These are phyloP conservation scores for Daboia siamensis DNA, from an alignment of 2,113 vertebrate genomes.

Conservation along the genomic window DNA sequence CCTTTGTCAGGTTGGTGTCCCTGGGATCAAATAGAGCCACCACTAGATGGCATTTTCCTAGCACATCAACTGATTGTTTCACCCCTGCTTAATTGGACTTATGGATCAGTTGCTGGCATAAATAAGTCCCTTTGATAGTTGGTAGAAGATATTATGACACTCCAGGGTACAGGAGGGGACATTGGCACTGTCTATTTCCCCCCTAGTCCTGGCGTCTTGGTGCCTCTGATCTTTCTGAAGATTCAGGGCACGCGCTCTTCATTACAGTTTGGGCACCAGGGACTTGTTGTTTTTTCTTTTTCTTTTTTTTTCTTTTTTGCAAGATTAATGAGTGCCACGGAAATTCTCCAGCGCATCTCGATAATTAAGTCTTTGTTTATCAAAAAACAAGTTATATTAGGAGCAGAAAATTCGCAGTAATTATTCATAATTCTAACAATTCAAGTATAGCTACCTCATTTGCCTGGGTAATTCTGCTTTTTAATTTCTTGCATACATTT, in stretches of 20 bases:
- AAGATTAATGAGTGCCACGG: slow-evolving; percentile 99
- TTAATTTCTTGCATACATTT: slow-evolving; percentile 99
- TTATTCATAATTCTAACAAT: slow-evolving; percentile 99
- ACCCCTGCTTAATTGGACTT: slow-evolving; percentile 91
- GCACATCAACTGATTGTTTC: slow-evolving; percentile 84
- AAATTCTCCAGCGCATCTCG: slow-evolving; percentile 99
- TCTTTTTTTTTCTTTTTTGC: slow-evolving; percentile 73
- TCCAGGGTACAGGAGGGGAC: slow-evolving; percentile 93
- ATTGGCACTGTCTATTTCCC: slow-evolving; percentile 88
- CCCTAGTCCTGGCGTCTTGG: slow-evolving; percentile 88
- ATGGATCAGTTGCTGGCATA: slow-evolving; percentile 96
- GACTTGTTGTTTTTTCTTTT: slow-evolving; percentile 84
- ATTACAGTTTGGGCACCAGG: slow-evolving; percentile 95
- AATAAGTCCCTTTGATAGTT: slow-evolving; percentile 99
- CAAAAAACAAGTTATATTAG: slow-evolving; percentile 99
- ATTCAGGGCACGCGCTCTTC: slow-evolving; percentile 99
- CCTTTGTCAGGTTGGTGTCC: slow-evolving; percentile 72
- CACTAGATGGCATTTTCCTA: slow-evolving; percentile 88
- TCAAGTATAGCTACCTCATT: slow-evolving; percentile 99
- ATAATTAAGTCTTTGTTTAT: slow-evolving; percentile 99
- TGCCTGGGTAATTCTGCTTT: slow-evolving; percentile 99
- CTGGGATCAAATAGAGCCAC: slow-evolving; percentile 73
- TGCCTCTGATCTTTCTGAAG: slow-evolving; percentile 94
- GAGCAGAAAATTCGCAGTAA: slow-evolving; percentile 99
- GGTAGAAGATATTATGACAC: slow-evolving; percentile 96